Base-by-base conservation (phyloP, 2,888 invertebrate species). In the Acrobasis suavella region DNA sequence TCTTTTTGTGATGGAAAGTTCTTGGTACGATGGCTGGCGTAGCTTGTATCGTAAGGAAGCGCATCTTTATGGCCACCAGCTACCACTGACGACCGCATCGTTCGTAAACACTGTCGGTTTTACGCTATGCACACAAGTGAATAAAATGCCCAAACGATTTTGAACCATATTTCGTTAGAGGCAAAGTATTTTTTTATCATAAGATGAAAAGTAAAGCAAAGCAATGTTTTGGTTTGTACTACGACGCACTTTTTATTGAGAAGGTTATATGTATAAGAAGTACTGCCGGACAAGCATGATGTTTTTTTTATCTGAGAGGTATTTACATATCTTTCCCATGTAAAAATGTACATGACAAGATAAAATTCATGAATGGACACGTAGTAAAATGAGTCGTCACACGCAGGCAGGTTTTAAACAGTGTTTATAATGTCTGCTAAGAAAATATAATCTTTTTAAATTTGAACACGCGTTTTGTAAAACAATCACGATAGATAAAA, bases 41-140 rank as follows among this genome's bases (percentile, higher is more conserved):
- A 70, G 81, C 77, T 77, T 72, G 80, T 82, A 81, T 77, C 71
- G 78, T 82, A 85, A 87, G 87, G 87, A 87, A 86, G 85, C 80
- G 76, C 74, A 81, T 83, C 81, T 89, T 89, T 89, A 90, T 85
- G 85, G 80, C 72, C 73, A 76, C 78, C 73, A 76, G 80, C 72
- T 72, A 76, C 78, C 73, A 77, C 80, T 82, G 82, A 73, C 64
- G 79, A 86, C 87, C 87, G 69, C 87, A 85, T 74, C 77, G 84
- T 76, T 80, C 77, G 70, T 73, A 71, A 68, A 70, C 70, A 69
- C 64, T 65, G 67, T 67, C 62, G 64, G 60, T 65, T 66, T 66
- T 65, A 64, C 62, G 58, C 61, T 64, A 62, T 42, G 63, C 60
- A 69, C 67, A 65, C 66, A 42, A 42, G 39, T 39, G 42, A 52